phyloP scores from a whole-genome alignment of 2,797 vertebrate species.

The Vespertilio murinus region DNA sequence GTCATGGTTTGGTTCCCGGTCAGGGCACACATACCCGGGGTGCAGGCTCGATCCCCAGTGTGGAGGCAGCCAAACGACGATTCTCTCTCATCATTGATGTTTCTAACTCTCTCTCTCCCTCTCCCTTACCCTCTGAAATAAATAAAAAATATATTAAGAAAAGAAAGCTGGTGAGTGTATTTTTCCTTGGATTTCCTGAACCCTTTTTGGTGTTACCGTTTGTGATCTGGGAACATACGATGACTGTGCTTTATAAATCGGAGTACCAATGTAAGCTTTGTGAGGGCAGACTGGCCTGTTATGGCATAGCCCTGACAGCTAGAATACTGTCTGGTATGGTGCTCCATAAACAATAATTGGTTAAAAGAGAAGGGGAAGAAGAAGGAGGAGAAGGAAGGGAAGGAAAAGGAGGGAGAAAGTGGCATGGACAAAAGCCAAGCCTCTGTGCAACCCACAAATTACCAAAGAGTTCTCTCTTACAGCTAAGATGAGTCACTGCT shows the following conservation, averaged over 20 bases:
- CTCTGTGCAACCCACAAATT: not conserved
- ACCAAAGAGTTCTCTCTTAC: not conserved
- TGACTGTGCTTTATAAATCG: not conserved
- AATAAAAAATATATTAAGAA: too few species aligned
- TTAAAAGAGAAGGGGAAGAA: not conserved
- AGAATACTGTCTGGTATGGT: not conserved
- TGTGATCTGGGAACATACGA: not conserved
- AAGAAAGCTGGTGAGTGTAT: not conserved
- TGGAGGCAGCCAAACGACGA: too few species aligned
- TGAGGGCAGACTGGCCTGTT: not conserved
- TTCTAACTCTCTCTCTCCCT: too few species aligned
- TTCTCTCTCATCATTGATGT: too few species aligned
- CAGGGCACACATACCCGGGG: too few species aligned
- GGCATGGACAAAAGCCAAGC: not conserved
- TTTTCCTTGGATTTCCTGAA: not conserved
- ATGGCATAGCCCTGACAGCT: not conserved
- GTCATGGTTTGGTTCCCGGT: too few species aligned
- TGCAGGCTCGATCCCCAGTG: too few species aligned
- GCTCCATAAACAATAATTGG: not conserved
- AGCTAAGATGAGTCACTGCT: not conserved
- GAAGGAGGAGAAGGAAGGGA: not conserved
- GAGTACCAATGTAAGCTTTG: not conserved
- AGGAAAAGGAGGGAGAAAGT: not conserved
- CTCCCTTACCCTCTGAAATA: too few species aligned
- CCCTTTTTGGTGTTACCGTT: not conserved